These are phyloP conservation scores for Amblyjoppa fuscipennis DNA, from an alignment of 2,888 invertebrate genomes.

Conservation along the genomic window DNA sequence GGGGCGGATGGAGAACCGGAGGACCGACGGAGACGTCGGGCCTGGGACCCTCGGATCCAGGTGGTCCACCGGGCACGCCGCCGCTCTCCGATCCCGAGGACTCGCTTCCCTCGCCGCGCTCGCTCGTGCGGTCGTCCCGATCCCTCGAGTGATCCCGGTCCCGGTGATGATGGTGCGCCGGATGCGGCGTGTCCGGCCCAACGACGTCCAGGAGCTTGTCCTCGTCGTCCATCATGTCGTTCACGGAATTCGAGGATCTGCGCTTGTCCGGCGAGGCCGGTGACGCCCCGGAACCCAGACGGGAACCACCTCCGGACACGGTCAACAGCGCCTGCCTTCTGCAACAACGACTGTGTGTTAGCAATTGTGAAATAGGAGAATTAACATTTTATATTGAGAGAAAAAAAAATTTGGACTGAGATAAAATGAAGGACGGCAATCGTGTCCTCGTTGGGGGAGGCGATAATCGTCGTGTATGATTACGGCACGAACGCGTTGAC, in stretches of 20 bases:
- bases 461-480: no score
- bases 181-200: constrained; percentile 93
- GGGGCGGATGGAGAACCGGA: constrained; percentile 94
- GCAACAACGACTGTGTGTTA: constrained; percentile 84
- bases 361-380: constrained; percentile 74
- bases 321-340: constrained; percentile 85
- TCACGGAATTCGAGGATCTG: constrained; percentile 82
- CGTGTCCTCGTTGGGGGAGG: no score
- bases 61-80: constrained; percentile 85
- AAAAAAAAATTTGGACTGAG: neutral
- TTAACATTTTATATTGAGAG: neutral
- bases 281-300: constrained; percentile 79
- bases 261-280: constrained; percentile 83
- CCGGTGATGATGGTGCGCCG: constrained; percentile 85
- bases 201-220: constrained; percentile 95
- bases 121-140: constrained; percentile 82
- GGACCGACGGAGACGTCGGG: constrained; percentile 98
- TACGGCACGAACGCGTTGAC: no score
- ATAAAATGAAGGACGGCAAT: neutral
- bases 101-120: constrained; percentile 83
- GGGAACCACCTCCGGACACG: constrained; percentile 84
- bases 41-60: constrained; percentile 88
- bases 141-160: constrained; percentile 83
- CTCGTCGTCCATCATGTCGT: constrained; percentile 89
- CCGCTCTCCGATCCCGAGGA: constrained; percentile 86